Percentiles rank a stretch among this genome's conserved stretches.
These are phyloP conservation scores for Gymnogyps californianus DNA, from an alignment of 2,113 vertebrate genomes.

Conservation along the genomic window DNA sequence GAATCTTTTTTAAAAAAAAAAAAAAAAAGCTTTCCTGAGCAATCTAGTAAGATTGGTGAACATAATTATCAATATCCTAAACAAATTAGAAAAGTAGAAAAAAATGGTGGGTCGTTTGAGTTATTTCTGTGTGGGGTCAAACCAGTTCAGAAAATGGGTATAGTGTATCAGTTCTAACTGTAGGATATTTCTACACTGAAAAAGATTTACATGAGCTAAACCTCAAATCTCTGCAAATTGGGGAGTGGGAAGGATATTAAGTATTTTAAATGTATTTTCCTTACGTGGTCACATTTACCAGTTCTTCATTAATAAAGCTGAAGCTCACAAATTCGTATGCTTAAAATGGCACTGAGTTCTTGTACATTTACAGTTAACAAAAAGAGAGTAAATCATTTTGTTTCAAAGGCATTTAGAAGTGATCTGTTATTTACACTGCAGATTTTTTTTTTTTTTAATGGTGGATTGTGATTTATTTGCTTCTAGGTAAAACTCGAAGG, in stretches of 20 bases:
- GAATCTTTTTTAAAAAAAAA: background rate
- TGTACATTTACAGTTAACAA: background rate
- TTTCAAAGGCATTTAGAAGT: background rate
- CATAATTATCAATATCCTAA: background rate
- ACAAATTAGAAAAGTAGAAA: background rate
- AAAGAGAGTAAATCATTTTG: background rate
- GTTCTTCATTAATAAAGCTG: background rate
- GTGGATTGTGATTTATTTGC: slow-evolving; percentile 49
- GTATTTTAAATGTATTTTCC: background rate
- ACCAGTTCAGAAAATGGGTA: background rate
- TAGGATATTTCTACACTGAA: background rate
- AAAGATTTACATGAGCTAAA: background rate
- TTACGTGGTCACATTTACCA: background rate
- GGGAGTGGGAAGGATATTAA: background rate
- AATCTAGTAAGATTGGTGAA: background rate
- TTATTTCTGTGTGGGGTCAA: background rate
- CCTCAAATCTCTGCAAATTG: background rate
- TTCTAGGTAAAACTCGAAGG: slow-evolving; percentile 87
- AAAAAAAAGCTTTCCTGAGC: background rate
- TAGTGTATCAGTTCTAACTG: background rate
- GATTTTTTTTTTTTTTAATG: background rate
- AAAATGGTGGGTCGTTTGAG: background rate
- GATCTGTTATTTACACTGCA: background rate
- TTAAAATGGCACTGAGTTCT: background rate
- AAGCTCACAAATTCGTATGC: background rate